Conservation (phyloP, 2,113 vertebrate species). For the human (Homo sapiens) region GRCh38 chr21:21570501-21571000, state of each 20-base stretch:
- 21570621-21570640: neutral
- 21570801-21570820: neutral
- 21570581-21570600: neutral
- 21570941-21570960: neutral
- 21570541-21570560: neutral
- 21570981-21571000: neutral
- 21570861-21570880: neutral
- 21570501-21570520: neutral
- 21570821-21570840: neutral
- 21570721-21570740: neutral
- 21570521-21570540: neutral
- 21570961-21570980: neutral
- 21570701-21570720: neutral
- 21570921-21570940: neutral
- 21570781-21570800: neutral
- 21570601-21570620: neutral
- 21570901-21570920: neutral
- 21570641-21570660: neutral
- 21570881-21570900: neutral
- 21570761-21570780: neutral
- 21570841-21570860: neutral
- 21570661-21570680: neutral
- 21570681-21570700: neutral
- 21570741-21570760: neutral
- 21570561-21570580: neutral